phyloP scores from a whole-genome alignment of 1,140 invertebrate species.

The Microplitis demolitor region DNA sequence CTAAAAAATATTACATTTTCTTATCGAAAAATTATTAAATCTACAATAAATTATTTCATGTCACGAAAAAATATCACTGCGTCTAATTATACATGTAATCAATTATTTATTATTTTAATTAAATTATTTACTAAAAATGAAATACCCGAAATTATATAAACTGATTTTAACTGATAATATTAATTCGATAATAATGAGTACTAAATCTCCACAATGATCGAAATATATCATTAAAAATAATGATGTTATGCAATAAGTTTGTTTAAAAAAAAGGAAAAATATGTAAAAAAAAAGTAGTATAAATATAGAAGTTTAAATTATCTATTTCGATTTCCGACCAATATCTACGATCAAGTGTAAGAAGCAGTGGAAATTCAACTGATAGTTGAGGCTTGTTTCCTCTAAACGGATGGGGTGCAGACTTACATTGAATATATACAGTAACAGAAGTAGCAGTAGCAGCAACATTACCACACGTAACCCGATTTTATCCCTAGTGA shows the following conservation, averaged over 20 bases:
- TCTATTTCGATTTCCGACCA: constrained; percentile 7
- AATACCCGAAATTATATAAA: no score
- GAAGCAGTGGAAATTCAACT: background rate
- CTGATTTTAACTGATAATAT: background rate
- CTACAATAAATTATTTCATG: no score
- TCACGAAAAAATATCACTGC: no score
- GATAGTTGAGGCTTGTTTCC: constrained; percentile 13
- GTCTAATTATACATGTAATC: no score
- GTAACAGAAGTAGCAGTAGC: no score
- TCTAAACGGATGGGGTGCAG: constrained; percentile 10
- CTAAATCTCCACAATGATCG: no score
- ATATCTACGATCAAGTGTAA: background rate
- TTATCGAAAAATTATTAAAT: background rate
- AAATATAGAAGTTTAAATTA: background rate
- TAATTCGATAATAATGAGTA: no score
- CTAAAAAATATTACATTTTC: background rate
- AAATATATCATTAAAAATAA: no score
- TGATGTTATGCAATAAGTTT: background rate
- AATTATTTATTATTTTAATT: no score
- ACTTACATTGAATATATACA: background rate
- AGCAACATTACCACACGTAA: constrained; percentile 3
- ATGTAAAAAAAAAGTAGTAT: background rate
- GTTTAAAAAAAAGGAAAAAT: background rate
- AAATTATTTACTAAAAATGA: no score
- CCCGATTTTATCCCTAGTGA: background rate